These are phyloP conservation scores for Drosophila ercepeae DNA, from an alignment of 1,140 invertebrate species.

Conservation along the genomic window DNA sequence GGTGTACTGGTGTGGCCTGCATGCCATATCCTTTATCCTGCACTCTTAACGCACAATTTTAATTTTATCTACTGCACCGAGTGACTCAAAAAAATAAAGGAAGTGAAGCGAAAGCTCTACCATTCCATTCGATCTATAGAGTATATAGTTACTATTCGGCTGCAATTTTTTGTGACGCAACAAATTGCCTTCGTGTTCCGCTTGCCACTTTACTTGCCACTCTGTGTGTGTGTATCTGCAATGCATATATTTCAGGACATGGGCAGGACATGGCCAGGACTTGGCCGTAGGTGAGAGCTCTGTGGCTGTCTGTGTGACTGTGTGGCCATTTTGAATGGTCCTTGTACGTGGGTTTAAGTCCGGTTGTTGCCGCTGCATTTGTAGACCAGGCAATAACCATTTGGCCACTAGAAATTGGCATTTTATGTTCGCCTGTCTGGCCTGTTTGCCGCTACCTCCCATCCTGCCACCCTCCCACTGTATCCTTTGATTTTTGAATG, in stretches of 20 bases:
- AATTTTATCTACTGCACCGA: slow-evolving; percentile 52
- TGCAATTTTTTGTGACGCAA: slow-evolving; percentile 50
- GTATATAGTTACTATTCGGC: slow-evolving; percentile 14
- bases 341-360: slow-evolving; percentile 50
- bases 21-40: slow-evolving; percentile 28
- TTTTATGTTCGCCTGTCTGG: slow-evolving; percentile 76
- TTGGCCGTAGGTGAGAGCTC: slow-evolving; percentile 48
- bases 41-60: slow-evolving; percentile 68
- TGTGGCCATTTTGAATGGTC: slow-evolving; percentile 50
- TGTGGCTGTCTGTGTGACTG: too few relatives aligned
- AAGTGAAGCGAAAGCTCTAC: neutral
- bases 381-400: slow-evolving; percentile 72
- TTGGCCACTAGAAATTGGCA: slow-evolving; percentile 81
- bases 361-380: slow-evolving; percentile 44
- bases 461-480: slow-evolving; percentile 1
- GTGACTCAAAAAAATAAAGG: neutral
- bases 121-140: slow-evolving; percentile 24
- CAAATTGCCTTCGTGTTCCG: slow-evolving; percentile 66
- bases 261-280: slow-evolving; percentile 18
- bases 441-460: slow-evolving; percentile 1
- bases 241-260: slow-evolving; percentile 15
- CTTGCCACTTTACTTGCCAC: slow-evolving; percentile 65
- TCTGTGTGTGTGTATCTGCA: neutral
- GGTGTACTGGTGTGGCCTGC: slow-evolving; percentile 36
- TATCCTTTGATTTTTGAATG: slow-evolving; percentile 81